phyloP scores from a whole-genome alignment of 2,797 vertebrate species.

The Pseudopleuronectes americanus region DNA sequence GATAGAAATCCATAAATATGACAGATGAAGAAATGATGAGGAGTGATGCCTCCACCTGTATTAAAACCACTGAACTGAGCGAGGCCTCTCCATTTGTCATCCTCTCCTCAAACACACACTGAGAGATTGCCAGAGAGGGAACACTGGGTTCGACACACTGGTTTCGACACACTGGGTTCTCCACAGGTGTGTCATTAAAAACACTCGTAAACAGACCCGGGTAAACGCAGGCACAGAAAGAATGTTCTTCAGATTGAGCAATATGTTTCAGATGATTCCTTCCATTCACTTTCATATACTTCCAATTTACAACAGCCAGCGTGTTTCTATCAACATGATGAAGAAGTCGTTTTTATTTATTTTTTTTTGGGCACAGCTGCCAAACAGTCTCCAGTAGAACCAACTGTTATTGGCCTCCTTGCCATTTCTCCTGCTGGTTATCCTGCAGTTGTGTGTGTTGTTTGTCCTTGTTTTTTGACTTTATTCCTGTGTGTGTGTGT shows the following conservation, averaged over 20 bases:
- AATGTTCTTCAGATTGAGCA: too few relatives aligned
- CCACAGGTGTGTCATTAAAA: conserved; percentile 1
- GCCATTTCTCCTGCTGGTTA: not conserved
- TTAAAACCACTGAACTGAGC: conserved; percentile 57
- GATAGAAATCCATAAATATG: conserved; percentile 77
- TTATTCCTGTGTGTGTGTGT: not conserved
- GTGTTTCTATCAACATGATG: not conserved
- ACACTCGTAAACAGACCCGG: not conserved
- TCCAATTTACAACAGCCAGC: not conserved
- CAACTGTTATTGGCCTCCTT: not conserved
- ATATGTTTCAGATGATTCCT: too few relatives aligned
- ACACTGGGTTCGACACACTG: not conserved
- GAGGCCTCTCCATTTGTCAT: conserved; percentile 52
- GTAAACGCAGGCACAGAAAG: too few relatives aligned
- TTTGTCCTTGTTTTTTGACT: not conserved
- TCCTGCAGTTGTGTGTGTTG: not conserved
- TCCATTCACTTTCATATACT: too few relatives aligned
- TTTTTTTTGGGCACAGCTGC: not conserved
- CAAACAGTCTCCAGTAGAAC: not conserved
- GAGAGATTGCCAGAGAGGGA: conserved; percentile 14
- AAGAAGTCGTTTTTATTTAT: not conserved
- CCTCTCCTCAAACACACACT: conserved; percentile 27
- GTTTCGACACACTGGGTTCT: not conserved
- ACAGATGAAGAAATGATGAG: conserved; percentile 76
- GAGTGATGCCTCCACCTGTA: conserved; percentile 69